Evolutionary conservation across 2,113 vertebrate genomes (phyloP), one percentile per base, ranked within the genome.

Genomic region (Cochlearius cochlearius): DNA sequence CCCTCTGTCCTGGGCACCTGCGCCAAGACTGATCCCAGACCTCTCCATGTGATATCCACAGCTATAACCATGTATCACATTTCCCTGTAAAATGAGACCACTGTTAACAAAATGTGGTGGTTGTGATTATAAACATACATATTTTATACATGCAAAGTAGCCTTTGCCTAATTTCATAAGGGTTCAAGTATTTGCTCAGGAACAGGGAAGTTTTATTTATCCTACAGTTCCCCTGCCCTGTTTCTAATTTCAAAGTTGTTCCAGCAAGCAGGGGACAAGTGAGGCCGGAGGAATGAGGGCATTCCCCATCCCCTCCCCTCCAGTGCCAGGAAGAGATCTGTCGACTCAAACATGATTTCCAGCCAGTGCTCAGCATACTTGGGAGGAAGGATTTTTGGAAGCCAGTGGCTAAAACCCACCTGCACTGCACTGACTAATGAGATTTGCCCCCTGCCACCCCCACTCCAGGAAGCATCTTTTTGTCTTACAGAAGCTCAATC

Each of bases 371-470:
- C 23, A 76, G 9, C 5, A 29, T 47, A 36, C 23, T 10, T 84
- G 32, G 2, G 12, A 56, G 14, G 10, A 84, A 25, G 3, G 13
- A 53, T 26, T 81, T 89, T 81, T 89, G 55, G 45, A 86, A 91
- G 30, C 15, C 26, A 60, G 7, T 43, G 39, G 16, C 21, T 80
- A 12, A 62, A 80, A 64, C 22, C 2, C 26, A 60, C 25, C 15
- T 55, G 8, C 32, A 86, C 88, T 94, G 7, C 36, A n/a, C 10
- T 43, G 12, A 36, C 47, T 72, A 60, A 53, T 72, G 34, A 68
- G 29, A 34, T 76, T 80, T 36, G 3, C 12, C 0, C 13, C 0
- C 29, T 56, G 29, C 14, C 9, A 38, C 7, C 25, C 38, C 17
- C 4, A 26, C 3, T 5, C 4, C 41, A 17, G 39, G 22, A 53